These are phyloP conservation scores for Rhogogaster chlorosoma DNA, from an alignment of 2,888 invertebrate genomes.

Conservation along the genomic window DNA sequence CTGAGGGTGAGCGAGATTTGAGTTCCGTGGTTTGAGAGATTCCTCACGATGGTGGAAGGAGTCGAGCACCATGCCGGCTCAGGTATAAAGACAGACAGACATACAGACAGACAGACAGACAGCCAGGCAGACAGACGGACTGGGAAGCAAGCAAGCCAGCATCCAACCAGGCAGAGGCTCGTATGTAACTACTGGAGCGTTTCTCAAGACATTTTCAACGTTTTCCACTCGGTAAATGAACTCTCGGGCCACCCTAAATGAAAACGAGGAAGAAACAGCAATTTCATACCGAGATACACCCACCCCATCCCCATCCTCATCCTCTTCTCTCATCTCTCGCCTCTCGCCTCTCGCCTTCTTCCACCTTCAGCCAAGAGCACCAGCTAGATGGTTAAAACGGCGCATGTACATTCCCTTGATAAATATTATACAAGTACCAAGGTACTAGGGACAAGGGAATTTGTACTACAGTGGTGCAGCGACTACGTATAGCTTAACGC, in stretches of 20 bases:
- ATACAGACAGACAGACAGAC: neutral
- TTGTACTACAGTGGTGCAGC: constrained; percentile 32
- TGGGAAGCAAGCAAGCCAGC: constrained; percentile 10
- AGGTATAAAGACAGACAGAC: constrained; percentile 9
- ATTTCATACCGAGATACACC: constrained; percentile 46
- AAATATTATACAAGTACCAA: constrained; percentile 53
- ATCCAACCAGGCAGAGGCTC: constrained; percentile 22
- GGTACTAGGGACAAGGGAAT: constrained; percentile 35
- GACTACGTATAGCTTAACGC: constrained; percentile 23
- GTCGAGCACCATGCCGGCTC: constrained; percentile 31
- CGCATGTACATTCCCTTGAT: constrained; percentile 49
- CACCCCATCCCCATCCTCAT: constrained; percentile 38
- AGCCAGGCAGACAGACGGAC: constrained; percentile 25
- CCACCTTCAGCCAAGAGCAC: constrained; percentile 46
- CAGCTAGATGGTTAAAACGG: constrained; percentile 35
- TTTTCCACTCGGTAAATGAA: constrained; percentile 51
- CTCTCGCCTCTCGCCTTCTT: neutral
- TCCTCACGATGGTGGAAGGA: constrained; percentile 16
- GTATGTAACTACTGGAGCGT: constrained; percentile 45
- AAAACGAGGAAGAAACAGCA: constrained; percentile 46
- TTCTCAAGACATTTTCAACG: constrained; percentile 47
- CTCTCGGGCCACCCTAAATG: constrained; percentile 39
- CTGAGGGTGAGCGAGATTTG: constrained; percentile 48
- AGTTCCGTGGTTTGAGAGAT: constrained; percentile 42
- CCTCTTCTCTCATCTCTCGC: constrained; percentile 19